Conservation (phyloP, 2,888 invertebrate genomes). For the Pseudococcus jackbeardsleyi region DNA sequence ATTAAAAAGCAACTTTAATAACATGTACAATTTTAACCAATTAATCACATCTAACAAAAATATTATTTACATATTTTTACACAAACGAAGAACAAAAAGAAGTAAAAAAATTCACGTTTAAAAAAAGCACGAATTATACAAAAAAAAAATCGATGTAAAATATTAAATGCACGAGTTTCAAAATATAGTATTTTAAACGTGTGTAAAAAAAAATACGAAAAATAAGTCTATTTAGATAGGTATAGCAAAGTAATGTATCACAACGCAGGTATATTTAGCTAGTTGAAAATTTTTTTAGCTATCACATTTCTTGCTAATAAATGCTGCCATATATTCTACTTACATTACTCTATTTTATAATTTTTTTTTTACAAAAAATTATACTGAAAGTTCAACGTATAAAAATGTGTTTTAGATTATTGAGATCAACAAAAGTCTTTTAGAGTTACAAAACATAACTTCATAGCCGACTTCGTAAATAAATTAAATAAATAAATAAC, state of each 20-base stretch:
- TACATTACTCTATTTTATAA: not conserved
- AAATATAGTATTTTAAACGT: not conserved
- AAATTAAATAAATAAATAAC: slow-evolving; percentile 36
- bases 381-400: slow-evolving; percentile 12
- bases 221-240: slow-evolving; percentile 16
- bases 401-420: not conserved
- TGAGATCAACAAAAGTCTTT: slow-evolving; percentile 44
- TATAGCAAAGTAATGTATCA: not conserved
- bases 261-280: not conserved
- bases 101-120: not conserved
- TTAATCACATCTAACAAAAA: not conserved
- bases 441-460: slow-evolving; percentile 50
- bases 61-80: not conserved
- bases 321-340: not conserved
- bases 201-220: not conserved
- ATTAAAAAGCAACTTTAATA: slow-evolving; percentile 26
- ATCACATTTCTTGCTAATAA: not conserved
- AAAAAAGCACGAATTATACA: not conserved
- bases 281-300: not conserved
- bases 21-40: slow-evolving; percentile 36
- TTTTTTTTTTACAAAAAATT: not conserved
- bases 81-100: slow-evolving; percentile 9
- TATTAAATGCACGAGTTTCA: slow-evolving; percentile 38
- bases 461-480: slow-evolving; percentile 6
- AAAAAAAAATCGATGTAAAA: not conserved